Base-by-base conservation (phyloP, 2,888 invertebrate genomes). In the Tortrix viridana region DNA sequence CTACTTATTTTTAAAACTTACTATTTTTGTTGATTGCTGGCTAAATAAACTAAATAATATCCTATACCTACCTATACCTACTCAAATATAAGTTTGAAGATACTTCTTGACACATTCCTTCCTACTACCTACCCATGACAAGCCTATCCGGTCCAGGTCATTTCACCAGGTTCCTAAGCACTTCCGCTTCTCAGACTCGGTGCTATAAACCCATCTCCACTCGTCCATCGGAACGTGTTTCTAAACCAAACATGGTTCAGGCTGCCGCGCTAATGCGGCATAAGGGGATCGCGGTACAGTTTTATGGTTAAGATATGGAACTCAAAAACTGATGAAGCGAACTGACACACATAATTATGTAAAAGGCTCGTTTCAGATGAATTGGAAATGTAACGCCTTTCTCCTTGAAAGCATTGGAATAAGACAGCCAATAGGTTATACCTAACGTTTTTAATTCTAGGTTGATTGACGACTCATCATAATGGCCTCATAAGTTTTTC, bases 141-240 rank as follows among this genome's bases (percentile, higher is more conserved):
- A 12, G 32, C 12, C 12, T 32, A 32, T 32, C 32, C 32, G 32
- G 23, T 20, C 20, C 59, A 60, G 52, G 59, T 52, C 52, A 46
- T 60, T 46, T 52, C 59, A 52, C 59, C 52, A 20, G 18, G 44
- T 5, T 16, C 44, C 16, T 44, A 16, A 44, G 16, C 16, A 19
- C 19, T 18, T 3, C 50, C 32, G 16, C 18, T 60, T 60, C 59
- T 12, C 16, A 52, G 52, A 52, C 52, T 37, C 20, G 38, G 9
- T 9, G 37, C 59, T 14, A 60, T 60, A 60, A 59, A 60, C 12
- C 59, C 59, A 60, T 60, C 59, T 44, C 32, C 6, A n/a, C 32
- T 32, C 50, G 23, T 19, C 58, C 19, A 43, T 43, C 32, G 26
- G 32, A 32, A 59, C 58, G 58, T 59, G 58, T 59, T 59, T 50